Evolutionary conservation across 2,797 vertebrate genomes (phyloP).

Genomic region (Peromyscus attwateri): DNA sequence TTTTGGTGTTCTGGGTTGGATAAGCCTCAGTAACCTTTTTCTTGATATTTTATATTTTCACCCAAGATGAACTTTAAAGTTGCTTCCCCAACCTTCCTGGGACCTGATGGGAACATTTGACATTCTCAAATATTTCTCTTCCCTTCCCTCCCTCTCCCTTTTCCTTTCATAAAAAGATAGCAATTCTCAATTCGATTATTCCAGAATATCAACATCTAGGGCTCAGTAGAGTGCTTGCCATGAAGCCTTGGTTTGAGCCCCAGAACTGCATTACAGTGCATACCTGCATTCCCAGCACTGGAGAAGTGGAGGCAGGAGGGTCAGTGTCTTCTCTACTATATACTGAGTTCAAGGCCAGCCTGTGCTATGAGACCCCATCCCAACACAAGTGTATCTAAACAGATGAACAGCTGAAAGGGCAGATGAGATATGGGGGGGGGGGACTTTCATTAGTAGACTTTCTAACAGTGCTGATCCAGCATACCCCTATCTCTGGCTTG

Average conservation of each 20-base stretch:
- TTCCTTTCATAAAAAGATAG: conserved; percentile 15
- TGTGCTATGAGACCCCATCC: neutral
- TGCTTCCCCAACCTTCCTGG: neutral
- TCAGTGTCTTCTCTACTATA: neutral
- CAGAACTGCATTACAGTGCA: too few relatives aligned
- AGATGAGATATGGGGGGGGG: neutral
- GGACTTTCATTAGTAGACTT: neutral
- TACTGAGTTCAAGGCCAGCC: neutral
- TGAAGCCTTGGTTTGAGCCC: neutral
- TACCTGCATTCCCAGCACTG: neutral
- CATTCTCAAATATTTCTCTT: conserved; percentile 52
- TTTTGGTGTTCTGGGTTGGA: neutral
- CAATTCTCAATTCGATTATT: neutral
- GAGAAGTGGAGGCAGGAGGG: neutral
- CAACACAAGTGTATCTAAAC: neutral
- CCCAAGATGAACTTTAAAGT: conserved; percentile 14
- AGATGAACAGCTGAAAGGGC: neutral
- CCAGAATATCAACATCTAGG: neutral
- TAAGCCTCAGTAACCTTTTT: neutral
- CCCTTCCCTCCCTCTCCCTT: neutral
- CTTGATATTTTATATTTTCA: conserved; percentile 54
- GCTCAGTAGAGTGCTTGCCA: neutral
- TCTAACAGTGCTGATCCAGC: neutral
- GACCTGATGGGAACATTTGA: conserved; percentile 26
- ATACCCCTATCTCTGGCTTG: neutral